Base-by-base conservation (phyloP, 2,797 vertebrate species). In the Diplodus puntazzo region DNA sequence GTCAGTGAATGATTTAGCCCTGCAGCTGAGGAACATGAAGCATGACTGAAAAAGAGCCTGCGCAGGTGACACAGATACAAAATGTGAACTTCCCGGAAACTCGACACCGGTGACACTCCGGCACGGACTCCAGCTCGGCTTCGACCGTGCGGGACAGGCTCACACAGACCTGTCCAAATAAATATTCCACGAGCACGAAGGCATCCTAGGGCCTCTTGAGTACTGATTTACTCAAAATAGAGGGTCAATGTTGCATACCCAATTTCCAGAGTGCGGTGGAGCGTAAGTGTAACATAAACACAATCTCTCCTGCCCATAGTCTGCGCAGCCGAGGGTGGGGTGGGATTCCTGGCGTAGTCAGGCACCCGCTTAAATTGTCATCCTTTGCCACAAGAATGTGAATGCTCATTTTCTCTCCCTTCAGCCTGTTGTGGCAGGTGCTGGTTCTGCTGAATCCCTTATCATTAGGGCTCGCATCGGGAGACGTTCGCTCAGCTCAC, bases 251-350 rank as follows among this genome's bases (percentile, higher is more conserved):
- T 92, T 94, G 94, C 93, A 94, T 94, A 95, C 93, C 88, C 94
- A 95, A 94, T 95, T 95, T 95, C 93, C 92, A 93, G 84, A 88
- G 92, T 93, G 94, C 81, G 90, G 90, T 92, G 91, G 91, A 94
- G 91, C 91, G 84, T 93, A 94, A 95, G 93, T 94, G 93, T 92
- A 95, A 95, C 91, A 91, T 94, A 96, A 96, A 95, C 94, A 95
- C 92, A 84, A 91, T 91, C 90, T 93, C 92, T 90, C 88, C 92
- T 88, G 90, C 87, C 91, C 87, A 85, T 90, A 92, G 90, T 88
- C 88, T 89, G 81, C 78, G 76, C 84, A 82, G 91, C 89, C 11
- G 87, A 92, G 94, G 95, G 94, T 79, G 93, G 94, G 93, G 93
- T 92, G 92, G 94, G 94, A 95, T 94, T 95, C 94, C 90, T 94